Base-by-base conservation (phyloP, 2,888 invertebrate genomes). In the Drymonia ruficornis region DNA sequence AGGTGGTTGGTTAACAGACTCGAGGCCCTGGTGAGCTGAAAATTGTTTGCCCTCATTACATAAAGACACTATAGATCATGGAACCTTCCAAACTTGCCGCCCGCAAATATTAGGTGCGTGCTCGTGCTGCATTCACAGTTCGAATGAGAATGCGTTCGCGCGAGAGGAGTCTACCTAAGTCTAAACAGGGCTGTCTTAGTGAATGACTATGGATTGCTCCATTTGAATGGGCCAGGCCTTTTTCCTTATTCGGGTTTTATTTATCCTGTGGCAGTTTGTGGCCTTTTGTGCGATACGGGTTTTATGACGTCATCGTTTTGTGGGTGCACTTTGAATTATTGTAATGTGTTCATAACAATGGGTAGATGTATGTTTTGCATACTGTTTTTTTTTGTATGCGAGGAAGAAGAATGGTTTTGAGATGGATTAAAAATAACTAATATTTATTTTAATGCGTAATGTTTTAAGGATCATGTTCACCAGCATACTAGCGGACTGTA, bases 191-290 rank as follows among this genome's bases (percentile, higher is more conserved):
- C 46, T 23, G 29, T 34, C 42, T 29, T 46, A 46, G 15, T 18
- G 50, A 47, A 49, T 46, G 53, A 56, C 57, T 53, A 56, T 57
- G 57, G 53, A 53, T 53, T 49, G 47, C 49, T 38, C 56, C 56
- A 66, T 72, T 69, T 69, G 72, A 69, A 69, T 72, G 64, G 59
- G 55, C 51, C 56, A 8, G 18, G 44, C 55, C 51, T 52, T 53
- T 42, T 52, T 43, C 43, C 54, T 52, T 52, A 42, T 49, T 53
- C 50, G 46, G 29, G 19, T 15, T 55, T 56, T 64, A 63, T 70
- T 67, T 67, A 65, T 67, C 60, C 55, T 55, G 49, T 53, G 49
- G 34, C 40, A 34, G 42, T 46, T n/a, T 40, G 60, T 52, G 34
- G 54, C 51, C 62, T 45, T 51, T 57, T 34, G 44, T 43, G 56